A percentile compares a stretch with the other conserved stretches of the same genome.
phyloP scores from a whole-genome alignment of 2,888 invertebrate species.

The Dioctria linearis region DNA sequence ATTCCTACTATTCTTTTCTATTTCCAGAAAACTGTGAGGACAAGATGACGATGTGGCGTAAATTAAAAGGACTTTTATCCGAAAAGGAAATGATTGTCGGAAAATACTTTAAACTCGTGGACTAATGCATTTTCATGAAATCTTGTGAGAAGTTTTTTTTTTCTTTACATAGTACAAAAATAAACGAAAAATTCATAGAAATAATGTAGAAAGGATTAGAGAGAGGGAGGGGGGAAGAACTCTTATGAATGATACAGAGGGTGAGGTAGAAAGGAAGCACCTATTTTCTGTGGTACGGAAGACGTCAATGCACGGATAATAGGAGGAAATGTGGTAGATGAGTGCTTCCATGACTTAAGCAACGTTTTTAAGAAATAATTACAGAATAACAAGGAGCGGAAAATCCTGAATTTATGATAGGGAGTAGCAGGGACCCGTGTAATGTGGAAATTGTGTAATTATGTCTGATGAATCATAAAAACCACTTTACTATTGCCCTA shows the following conservation, averaged over 20 bases:
- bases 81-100: constrained; percentile 48
- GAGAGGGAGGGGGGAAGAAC: neutral
- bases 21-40: constrained; percentile 31
- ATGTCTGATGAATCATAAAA: constrained; percentile 6
- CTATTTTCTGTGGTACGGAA: neutral
- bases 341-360: constrained; percentile 39
- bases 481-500: neutral
- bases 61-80: constrained; percentile 47
- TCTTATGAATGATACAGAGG: neutral
- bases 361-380: constrained; percentile 28
- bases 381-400: constrained; percentile 33
- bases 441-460: constrained; percentile 21
- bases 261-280: neutral
- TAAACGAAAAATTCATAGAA: constrained; percentile 7
- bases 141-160: constrained; percentile 7
- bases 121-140: constrained; percentile 37
- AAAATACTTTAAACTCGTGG: constrained; percentile 46
- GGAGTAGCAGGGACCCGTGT: neutral
- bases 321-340: constrained; percentile 52
- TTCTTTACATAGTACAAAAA: constrained; percentile 1
- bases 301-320: constrained; percentile 56
- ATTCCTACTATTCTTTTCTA: constrained; percentile 32
- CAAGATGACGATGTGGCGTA: constrained; percentile 26
- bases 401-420: constrained; percentile 27
- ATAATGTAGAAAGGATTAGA: neutral